Evolutionary conservation across 2,797 vertebrate genomes (phyloP), one percentile per base, ranked within the genome.

Genomic region (Clarias laeviceps): DNA sequence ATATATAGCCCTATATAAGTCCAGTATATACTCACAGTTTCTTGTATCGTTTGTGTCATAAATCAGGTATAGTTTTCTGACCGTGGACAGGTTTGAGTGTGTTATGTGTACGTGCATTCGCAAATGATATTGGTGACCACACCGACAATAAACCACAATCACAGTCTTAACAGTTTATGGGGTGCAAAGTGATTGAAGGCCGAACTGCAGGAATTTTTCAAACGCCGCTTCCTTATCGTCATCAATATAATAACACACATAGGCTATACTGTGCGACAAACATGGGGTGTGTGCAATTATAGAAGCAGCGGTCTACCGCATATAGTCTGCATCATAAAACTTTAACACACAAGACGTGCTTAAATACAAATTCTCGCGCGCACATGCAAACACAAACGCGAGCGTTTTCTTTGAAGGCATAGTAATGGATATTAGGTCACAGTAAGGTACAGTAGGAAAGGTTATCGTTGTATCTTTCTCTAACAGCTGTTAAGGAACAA

Each of bases 121-220:
- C 89, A 91, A 90, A 95, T 92, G 89, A 89, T 91, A 91, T 92
- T 92, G 93, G 91, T 91, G 90, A 93, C 92, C 92, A 92, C 91
- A 93, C 34, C 90, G 83, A 91, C 93, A 95, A 95, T 97, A 96
- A 98, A 97, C 94, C 94, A 94, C 95, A 94, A 96, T 95, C 94
- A 94, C 94, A 93, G 94, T 92, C 94, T 95, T 95, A 94, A 95
- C 94, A 93, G 91, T 98, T 98, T 97, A 97, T 96, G 96, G 96
- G 95, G 91, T 94, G 93, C 88, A 89, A 93, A 92, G 84, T 88
- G 90, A 87, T 85, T 79, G 84, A 91, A 82, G 83, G 89, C 80
- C 85, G 89, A 88, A 87, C 88, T 82, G 77, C 68, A 78, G 69
- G 72, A 70, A 86, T 76, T 84, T 85, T 86, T 89, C 86, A 89